Evolutionary conservation across 2,113 vertebrate species (phyloP).

Genomic region (Brachyhypopomus occidentalis): DNA sequence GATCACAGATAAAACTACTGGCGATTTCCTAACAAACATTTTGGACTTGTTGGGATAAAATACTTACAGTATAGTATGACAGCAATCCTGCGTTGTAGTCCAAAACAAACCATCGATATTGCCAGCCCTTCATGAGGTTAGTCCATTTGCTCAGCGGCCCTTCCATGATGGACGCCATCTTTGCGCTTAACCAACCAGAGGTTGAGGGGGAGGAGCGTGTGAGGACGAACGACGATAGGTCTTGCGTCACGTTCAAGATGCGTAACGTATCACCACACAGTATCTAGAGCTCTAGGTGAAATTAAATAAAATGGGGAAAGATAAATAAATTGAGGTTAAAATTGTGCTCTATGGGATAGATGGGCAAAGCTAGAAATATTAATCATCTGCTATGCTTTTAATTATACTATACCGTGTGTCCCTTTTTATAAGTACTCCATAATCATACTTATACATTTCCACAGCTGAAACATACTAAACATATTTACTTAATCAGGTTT

Average conservation of each 20-base stretch:
- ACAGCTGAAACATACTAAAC: too few species aligned
- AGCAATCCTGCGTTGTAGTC: conserved; percentile 94
- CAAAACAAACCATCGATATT: conserved; percentile 97
- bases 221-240: not conserved
- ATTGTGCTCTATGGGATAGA: too few species aligned
- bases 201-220: conserved; percentile 64
- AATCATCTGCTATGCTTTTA: too few species aligned
- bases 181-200: conserved; percentile 71
- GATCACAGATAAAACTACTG: not conserved
- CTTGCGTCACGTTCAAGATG: conserved; percentile 46
- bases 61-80: conserved; percentile 95
- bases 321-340: too few species aligned
- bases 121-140: conserved; percentile 98
- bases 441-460: too few species aligned
- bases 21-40: not conserved
- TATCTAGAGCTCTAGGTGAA: too few species aligned
- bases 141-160: conserved; percentile 99
- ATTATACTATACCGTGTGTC: too few species aligned
- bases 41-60: not conserved
- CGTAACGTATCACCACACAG: too few species aligned
- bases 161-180: conserved; percentile 99
- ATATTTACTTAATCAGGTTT: too few species aligned
- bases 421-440: too few species aligned
- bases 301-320: too few species aligned
- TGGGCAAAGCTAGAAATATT: too few species aligned